Base-by-base conservation (phyloP, 2,797 vertebrate species). In the Myoxocephalus aenaeus region DNA sequence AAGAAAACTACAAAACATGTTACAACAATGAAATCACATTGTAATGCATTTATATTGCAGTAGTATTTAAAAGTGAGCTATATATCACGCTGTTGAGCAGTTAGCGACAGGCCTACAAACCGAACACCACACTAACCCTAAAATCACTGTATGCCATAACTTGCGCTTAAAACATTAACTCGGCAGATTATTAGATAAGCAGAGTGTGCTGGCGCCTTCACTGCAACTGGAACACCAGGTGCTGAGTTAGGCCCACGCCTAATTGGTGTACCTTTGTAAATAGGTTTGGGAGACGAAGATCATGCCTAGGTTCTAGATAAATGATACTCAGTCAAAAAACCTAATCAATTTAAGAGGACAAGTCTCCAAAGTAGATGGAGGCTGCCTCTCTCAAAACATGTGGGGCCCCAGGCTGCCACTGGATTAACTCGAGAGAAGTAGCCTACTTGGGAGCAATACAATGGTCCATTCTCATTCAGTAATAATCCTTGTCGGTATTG, bases 401-500 rank as follows among this genome's bases (percentile, higher is more conserved):
- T 63, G 79, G 79, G 68, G 57, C 67, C 65, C 38, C 4, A 29
- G 67, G 87, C 78, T 92, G 87, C 92, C 44, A 57, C 78, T 90
- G 92, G 96, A 95, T 97, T 96, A 96, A 85, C 90, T 46, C 58
- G 79, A 93, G 92, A 96, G 95, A 95, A 77, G 77, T 84, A 64
- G 62, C 61, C 61, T 64, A 90, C 93, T 91, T 90, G 92, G 91
- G 94, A 95, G 92, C 90, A 94, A 87, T 77, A 93, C 89, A 94
- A 95, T 92, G 94, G 94, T 84, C 90, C 93, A 92, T 92, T 96
- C 95, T 96, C 94, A 94, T 92, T 88, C 90, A 90, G 68, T 61
- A 70, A 64, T 97, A 97, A 97, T 97, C 97, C 96, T 87, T 93
- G 93, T 85, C 95, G 95, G 95, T 96, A 96, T 96, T 94, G 90